Evolutionary conservation across 2,888 invertebrate species (phyloP).

Genomic region (Synanthedon formicaeformis): DNA sequence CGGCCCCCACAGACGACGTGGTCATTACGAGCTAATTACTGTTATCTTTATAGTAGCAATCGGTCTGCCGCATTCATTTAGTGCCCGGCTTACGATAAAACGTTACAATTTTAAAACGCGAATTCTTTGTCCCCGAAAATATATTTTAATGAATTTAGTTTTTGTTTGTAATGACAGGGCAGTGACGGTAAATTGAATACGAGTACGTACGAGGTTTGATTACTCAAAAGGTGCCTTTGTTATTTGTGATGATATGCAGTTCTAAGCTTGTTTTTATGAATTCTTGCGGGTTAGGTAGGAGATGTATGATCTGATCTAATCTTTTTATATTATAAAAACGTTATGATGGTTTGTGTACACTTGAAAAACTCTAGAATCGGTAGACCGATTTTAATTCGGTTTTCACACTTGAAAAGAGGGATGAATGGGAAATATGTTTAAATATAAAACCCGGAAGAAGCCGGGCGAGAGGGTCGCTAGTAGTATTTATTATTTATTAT

Average conservation of each 20-base stretch:
- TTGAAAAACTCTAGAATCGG: too few relatives aligned
- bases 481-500: too few relatives aligned
- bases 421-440: too few relatives aligned
- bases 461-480: too few relatives aligned
- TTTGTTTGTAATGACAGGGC: conserved; percentile 48
- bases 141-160: conserved; percentile 27
- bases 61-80: conserved; percentile 50
- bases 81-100: conserved; percentile 37
- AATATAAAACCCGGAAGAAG: too few relatives aligned
- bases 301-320: not conserved
- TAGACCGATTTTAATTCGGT: too few relatives aligned
- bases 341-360: too few relatives aligned
- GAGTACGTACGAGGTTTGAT: conserved; percentile 31
- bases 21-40: conserved; percentile 66
- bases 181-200: conserved; percentile 29
- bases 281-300: conserved; percentile 3
- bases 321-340: too few relatives aligned
- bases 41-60: conserved; percentile 67
- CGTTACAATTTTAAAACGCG: conserved; percentile 42
- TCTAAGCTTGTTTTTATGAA: conserved; percentile 33
- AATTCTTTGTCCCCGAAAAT: conserved; percentile 33
- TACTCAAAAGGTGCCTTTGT: conserved; percentile 42
- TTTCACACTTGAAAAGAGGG: too few relatives aligned
- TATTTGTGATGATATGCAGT: conserved; percentile 62
- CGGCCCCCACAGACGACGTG: conserved; percentile 42